Percentiles rank a stretch among this genome's conserved stretches.
Conservation (phyloP, 2,797 vertebrate species). For the Benthosema pterotum region DNA sequence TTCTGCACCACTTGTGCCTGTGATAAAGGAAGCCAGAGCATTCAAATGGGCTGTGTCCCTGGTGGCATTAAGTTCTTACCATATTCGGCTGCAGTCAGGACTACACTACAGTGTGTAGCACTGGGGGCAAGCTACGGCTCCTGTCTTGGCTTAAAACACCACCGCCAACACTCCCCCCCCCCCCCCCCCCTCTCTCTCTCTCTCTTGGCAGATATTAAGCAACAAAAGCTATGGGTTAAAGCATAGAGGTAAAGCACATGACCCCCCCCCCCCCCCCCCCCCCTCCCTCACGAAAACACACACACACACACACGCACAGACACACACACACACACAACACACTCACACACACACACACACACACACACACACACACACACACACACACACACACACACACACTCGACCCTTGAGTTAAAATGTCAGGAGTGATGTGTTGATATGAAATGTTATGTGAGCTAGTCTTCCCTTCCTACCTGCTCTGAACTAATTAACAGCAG, state of each 20-base stretch:
- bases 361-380: not conserved
- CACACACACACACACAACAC: no score
- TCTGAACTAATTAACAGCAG: slow-evolving; percentile 56
- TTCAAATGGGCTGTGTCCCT: slow-evolving; percentile 76
- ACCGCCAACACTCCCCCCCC: not conserved
- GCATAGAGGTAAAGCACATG: no score
- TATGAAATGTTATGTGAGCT: not conserved
- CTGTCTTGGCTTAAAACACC: slow-evolving; percentile 41
- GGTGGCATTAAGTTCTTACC: slow-evolving; percentile 77
- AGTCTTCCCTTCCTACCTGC: slow-evolving; percentile 34
- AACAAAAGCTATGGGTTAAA: slow-evolving; percentile 25
- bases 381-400: not conserved
- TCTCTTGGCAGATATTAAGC: slow-evolving; percentile 37
- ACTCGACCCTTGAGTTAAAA: slow-evolving; percentile 19
- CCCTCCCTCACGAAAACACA: no score
- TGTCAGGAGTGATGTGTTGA: not conserved
- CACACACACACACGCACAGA: no score
- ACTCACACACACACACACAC: no score
- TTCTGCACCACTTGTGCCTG: slow-evolving; percentile 78
- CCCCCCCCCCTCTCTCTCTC: slow-evolving; percentile 28
- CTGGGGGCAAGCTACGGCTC: slow-evolving; percentile 49
- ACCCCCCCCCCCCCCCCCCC: no score
- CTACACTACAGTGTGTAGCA: slow-evolving; percentile 56
- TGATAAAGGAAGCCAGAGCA: slow-evolving; percentile 77
- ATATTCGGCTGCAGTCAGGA: slow-evolving; percentile 72